Base-by-base conservation (phyloP, 2,888 invertebrate genomes). In the Andrena chrysosceles region DNA sequence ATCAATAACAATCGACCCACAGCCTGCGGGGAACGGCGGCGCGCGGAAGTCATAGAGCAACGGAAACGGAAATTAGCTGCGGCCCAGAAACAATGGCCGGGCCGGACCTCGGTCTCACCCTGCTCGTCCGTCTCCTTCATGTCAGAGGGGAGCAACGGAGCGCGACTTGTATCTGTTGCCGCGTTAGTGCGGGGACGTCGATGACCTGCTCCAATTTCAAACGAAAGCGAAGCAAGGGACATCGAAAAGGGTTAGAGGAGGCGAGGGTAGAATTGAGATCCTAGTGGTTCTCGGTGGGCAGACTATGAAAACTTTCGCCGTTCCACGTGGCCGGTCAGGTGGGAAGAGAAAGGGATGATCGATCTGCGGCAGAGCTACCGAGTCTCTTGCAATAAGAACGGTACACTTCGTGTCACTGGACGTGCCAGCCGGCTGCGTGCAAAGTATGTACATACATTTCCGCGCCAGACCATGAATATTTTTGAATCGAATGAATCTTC, bases 11-110 rank as follows among this genome's bases (percentile, higher is more conserved):
- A 83, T 81, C 77, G 77, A 71, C 48, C 49, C 81, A 52, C 69
- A 66, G 31, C 20, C 29, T 4, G 60, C 26, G 56, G 42, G 71
- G 52, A 52, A 72, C 73, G 62, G 85, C 75, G 88, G 86, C 85
- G 88, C 85, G 87, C 91, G 92, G 91, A 91, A 92, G 91, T 92
- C 89, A 88, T 87, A 89, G 89, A 78, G 87, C 79, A 88, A 86
- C 90, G 92, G 91, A 92, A 92, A 83, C 91, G 92, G 92, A 92
- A 93, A 93, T 92, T 92, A 91, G 90, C 89, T 88, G 83, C 83
- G 81, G 85, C 82, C 73, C 84, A 86, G 88, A 87, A 89, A 91
- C 91, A 91, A 91, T 90, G 81, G 85, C 29, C 42, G 56, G 72
- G 54, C 70, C 71, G 84, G 83, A 80, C 76, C 73, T 77, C 33